Base-by-base conservation (phyloP, 2,888 invertebrate genomes). In the Coelinius sp. region DNA sequence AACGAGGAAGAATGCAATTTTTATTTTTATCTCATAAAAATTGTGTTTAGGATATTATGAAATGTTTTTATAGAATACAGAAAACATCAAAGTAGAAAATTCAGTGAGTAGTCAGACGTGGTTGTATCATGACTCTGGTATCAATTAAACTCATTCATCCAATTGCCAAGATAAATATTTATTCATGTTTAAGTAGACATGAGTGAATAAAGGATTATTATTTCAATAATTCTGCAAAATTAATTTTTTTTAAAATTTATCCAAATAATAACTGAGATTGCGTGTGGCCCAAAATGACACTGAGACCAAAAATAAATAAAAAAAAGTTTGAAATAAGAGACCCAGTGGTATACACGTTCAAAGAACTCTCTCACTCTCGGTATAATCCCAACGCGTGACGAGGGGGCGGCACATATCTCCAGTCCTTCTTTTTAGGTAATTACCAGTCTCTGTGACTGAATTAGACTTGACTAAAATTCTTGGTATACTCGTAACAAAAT, bases 91-190 rank as follows among this genome's bases (percentile, higher is more conserved):
- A 63, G 63, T 63, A 41, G 63, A 63, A 22, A 25, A 63, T 41
- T 63, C 63, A 5, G 14, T 7, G 41, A 41, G 25, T 24, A 41
- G 63, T 63, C 63, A 41, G 63, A 63, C 24, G 69, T 63, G 49
- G 31, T 22, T 24, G 53, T 53, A 27, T 62, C 25, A 12, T 24
- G 69, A 67, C 70, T 66, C 62, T 70, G 73, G 63, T 68, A 73
- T 74, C 73, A 74, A 76, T 76, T 69, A 73, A 73, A 68, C 66
- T 71, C 67, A 73, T 76, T 74, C 73, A 76, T 74, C n/a, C n/a
- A n/a, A n/a, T n/a, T n/a, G n/a, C n/a, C n/a, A n/a, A n/a, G n/a
- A n/a, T n/a, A n/a, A n/a, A n/a, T n/a, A 31, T 31, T 31, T 31
- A 31, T 8, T 31, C 31, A 31, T 31, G 31, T n/a, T n/a, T n/a